Evolutionary conservation across 37 sponge, comb jelly and placozoan genomes (phyloP).

Genomic region (Crambe crambe): DNA sequence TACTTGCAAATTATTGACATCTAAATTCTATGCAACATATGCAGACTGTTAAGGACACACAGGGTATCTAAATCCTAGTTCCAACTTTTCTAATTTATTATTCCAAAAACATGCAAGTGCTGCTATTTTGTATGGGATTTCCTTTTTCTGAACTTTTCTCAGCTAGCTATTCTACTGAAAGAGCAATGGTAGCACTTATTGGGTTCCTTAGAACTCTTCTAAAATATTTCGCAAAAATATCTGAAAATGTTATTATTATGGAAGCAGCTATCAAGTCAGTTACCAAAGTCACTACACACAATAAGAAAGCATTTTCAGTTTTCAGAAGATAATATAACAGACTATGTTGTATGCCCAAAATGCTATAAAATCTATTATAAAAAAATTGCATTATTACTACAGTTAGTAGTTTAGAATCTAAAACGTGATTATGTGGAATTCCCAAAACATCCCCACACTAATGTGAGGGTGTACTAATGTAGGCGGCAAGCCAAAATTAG

Average conservation of each 20-base stretch:
- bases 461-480: neutral
- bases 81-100: too few relatives aligned
- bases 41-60: too few relatives aligned
- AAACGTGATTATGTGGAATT: neutral
- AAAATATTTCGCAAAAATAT: neutral
- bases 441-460: neutral
- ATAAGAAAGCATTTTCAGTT: neutral
- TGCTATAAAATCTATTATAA: neutral
- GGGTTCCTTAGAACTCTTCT: neutral
- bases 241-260: too few relatives aligned
- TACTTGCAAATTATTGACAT: too few relatives aligned
- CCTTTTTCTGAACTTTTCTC: neutral
- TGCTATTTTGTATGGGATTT: too few relatives aligned
- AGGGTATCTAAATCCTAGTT: too few relatives aligned
- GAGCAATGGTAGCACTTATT: neutral
- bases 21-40: too few relatives aligned
- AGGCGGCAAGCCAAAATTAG: neutral
- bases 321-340: neutral
- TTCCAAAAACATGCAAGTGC: too few relatives aligned
- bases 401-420: too few relatives aligned
- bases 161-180: neutral
- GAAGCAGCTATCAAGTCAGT: too few relatives aligned
- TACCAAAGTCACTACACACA: too few relatives aligned
- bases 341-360: too few relatives aligned
- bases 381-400: neutral